phyloP scores from a whole-genome alignment of 2,888 invertebrate genomes.

The Xestia c-nigrum region DNA sequence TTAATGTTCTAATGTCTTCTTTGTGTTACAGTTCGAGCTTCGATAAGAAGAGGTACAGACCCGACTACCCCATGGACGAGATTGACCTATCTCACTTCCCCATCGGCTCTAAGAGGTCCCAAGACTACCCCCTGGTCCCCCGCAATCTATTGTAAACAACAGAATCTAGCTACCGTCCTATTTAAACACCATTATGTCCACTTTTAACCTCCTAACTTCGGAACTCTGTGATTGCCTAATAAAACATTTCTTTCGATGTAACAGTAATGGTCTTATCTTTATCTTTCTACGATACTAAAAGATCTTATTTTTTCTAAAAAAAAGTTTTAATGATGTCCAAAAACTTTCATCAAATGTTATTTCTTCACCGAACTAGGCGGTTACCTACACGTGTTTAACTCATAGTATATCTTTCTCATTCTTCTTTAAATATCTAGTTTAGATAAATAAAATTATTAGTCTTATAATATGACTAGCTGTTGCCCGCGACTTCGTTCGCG shows the following conservation, averaged over 20 bases:
- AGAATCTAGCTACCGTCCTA: constrained; percentile 47
- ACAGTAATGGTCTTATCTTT: constrained; percentile 57
- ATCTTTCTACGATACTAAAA: constrained; percentile 43
- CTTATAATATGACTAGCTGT: constrained; percentile 38
- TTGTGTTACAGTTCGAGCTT: constrained; percentile 71
- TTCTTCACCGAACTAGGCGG: constrained; percentile 36
- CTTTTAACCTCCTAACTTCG: constrained; percentile 29
- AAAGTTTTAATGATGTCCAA: constrained; percentile 62
- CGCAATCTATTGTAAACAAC: constrained; percentile 61
- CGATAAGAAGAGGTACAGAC: constrained; percentile 83
- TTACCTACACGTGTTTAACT: constrained; percentile 22
- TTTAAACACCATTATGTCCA: constrained; percentile 42
- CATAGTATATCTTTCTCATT: constrained; percentile 34
- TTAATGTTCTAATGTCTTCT: constrained; percentile 24
- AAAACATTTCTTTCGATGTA: constrained; percentile 52
- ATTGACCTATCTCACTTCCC: constrained; percentile 87
- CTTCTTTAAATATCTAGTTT: constrained; percentile 28
- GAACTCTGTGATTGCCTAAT: constrained; percentile 54
- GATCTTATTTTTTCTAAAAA: constrained; percentile 54
- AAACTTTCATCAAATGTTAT: constrained; percentile 41
- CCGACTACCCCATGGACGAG: constrained; percentile 87
- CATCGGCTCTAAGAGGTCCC: constrained; percentile 84
- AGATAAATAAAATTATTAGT: constrained; percentile 39
- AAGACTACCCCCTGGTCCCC: constrained; percentile 65
- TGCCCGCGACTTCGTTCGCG: too few relatives aligned